Evolutionary conservation across 2,113 vertebrate species (phyloP).

Genomic region (Cettia cetti): DNA sequence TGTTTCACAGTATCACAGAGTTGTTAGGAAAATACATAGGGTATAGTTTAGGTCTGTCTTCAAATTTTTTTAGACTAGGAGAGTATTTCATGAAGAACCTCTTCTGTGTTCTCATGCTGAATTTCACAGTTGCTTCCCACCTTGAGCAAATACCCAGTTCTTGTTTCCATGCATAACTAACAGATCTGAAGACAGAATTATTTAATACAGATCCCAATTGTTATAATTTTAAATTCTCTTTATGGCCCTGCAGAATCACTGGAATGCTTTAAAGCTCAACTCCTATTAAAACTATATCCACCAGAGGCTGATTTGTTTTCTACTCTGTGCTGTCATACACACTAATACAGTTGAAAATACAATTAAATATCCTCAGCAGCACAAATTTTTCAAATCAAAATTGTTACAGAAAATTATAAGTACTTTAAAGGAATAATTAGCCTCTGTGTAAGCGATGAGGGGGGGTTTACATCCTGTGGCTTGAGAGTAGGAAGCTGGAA

Average conservation of each 20-base stretch:
- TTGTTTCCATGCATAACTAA: neutral
- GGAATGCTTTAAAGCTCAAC: neutral
- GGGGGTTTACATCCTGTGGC: neutral
- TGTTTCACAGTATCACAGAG: neutral
- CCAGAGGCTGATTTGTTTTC: neutral
- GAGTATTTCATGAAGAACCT: neutral
- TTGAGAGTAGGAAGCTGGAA: neutral
- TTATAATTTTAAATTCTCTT: neutral
- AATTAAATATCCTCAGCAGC: neutral
- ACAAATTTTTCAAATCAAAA: neutral
- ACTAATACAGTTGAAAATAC: neutral
- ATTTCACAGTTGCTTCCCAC: neutral
- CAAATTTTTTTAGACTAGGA: neutral
- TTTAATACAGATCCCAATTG: neutral
- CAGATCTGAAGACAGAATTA: neutral
- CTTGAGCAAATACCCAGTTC: neutral
- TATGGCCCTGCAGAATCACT: neutral
- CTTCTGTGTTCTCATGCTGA: neutral
- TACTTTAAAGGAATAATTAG: neutral
- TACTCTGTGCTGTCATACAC: neutral
- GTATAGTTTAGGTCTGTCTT: neutral
- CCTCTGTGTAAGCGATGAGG: neutral
- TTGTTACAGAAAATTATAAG: neutral
- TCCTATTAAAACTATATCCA: neutral
- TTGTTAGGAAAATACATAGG: neutral